Base-by-base conservation (phyloP, 1,140 invertebrate species). In the Diorhabda sublineata region DNA sequence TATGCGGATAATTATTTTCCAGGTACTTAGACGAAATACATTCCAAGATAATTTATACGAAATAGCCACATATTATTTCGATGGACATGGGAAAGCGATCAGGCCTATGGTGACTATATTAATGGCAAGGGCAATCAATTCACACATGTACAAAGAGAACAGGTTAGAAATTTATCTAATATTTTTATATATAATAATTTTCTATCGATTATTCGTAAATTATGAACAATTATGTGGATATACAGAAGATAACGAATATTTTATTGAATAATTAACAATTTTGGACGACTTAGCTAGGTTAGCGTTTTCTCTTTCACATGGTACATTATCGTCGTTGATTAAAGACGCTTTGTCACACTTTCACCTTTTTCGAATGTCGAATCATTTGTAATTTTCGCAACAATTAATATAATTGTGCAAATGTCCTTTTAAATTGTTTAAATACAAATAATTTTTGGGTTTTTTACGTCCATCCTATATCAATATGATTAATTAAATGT, bases 61-160 rank as follows among this genome's bases (percentile, higher is more conserved):
- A 75, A 94, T 98, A 83, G 89, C 95, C 61, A 92, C 91, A 74
- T 98, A 98, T 83, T 98, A 98, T 84, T 98, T 98, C 84, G 94
- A 97, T 84, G 96, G 96, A 45, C 91, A 97, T 81, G 96, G 96
- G 70, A 98, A 98, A 86, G 93, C 94, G 60, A 85, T 98, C 65
- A 88, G 96, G 77, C 96, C 96, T 42, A 93, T 96, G 89, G 90
- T 98, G 56, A 90, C 92, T 26, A 89, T 97, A 75, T 86, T 97
- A 57, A 95, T 97, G 90, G 93, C 95, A 75, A 87, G 92, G 82
- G 93, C 94, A 74, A 88, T 96, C 80, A 97, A 97, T 84, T 90
- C 90, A 80, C 94, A 96, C 85, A 85, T 92, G 73, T 89, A 91
- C 79, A 91, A 91, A 82, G 90, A 92, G 85, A 91, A 89, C 81